phyloP scores from a whole-genome alignment of 2,888 invertebrate genomes.

The Andrena fulva region DNA sequence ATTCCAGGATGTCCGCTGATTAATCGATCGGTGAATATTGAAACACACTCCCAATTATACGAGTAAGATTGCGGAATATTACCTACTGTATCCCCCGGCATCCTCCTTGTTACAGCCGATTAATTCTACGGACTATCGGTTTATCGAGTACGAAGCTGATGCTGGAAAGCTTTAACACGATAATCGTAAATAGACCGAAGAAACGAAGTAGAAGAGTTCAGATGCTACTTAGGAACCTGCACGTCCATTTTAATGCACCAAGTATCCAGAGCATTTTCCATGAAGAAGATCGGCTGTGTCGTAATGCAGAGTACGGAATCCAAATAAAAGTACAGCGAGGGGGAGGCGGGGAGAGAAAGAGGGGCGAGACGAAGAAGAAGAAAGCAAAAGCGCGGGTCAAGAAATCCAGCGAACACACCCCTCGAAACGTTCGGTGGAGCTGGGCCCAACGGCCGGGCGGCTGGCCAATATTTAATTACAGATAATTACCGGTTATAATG shows the following conservation, averaged over 20 bases:
- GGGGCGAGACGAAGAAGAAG: conserved; percentile 28
- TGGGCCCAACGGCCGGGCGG: conserved; percentile 61
- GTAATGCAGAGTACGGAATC: conserved; percentile 3
- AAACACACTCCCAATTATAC: conserved; percentile 15
- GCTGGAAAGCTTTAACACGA: background rate
- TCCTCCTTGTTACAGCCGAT: background rate
- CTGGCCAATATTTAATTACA: conserved; percentile 81
- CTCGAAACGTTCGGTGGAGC: conserved; percentile 62
- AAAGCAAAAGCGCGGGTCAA: conserved; percentile 40
- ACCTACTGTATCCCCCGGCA: no score
- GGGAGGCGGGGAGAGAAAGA: conserved; percentile 10
- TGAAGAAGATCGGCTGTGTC: conserved; percentile 1
- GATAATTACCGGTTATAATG: conserved; percentile 82
- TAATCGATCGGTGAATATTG: conserved; percentile 28
- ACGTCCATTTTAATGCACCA: background rate
- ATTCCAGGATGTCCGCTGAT: conserved; percentile 15
- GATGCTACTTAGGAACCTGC: background rate
- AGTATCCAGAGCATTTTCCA: background rate
- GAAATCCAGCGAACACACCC: conserved; percentile 72
- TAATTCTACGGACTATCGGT: background rate
- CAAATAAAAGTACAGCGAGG: background rate
- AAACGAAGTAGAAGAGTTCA: no score
- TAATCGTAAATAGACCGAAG: background rate
- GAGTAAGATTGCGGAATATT: conserved; percentile 1
- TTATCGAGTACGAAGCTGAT: background rate